These are phyloP conservation scores for Heloderma charlesbogerti DNA, from an alignment of 2,113 vertebrate species.

Conservation along the genomic window DNA sequence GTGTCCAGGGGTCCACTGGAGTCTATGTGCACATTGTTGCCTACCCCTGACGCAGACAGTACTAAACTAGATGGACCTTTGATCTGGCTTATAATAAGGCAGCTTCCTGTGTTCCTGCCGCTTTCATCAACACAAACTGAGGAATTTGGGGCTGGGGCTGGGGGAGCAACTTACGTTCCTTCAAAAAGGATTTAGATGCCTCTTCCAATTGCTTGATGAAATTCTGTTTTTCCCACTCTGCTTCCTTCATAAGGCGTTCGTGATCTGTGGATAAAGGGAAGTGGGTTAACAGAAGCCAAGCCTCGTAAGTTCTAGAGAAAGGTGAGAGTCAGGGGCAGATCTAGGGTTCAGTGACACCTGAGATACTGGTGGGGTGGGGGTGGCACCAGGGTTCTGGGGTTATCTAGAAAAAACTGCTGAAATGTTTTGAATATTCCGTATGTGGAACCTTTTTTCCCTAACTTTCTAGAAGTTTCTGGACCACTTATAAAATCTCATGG, in stretches of 20 bases:
- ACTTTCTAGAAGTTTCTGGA: no score
- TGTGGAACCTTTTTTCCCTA: no score
- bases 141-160: not conserved
- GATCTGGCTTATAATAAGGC: not conserved
- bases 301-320: not conserved
- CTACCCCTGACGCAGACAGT: not conserved
- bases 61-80: not conserved
- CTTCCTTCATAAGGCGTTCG: conserved; percentile 9
- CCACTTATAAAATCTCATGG: no score
- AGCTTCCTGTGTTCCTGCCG: not conserved
- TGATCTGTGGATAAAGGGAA: not conserved
- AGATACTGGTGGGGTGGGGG: not conserved
- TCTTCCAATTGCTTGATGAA: conserved; percentile 11
- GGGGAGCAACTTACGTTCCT: conserved; percentile 6
- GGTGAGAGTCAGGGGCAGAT: not conserved
- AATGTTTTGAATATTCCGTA: no score
- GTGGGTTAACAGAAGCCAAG: not conserved
- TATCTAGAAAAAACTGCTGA: no score
- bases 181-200: not conserved
- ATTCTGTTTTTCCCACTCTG: not conserved
- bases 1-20: no score
- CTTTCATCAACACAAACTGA: not conserved
- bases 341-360: not conserved
- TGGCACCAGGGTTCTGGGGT: no score
- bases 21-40: no score